Evolutionary conservation across 2,888 invertebrate species (phyloP).

Genomic region (Catocala fraxini): DNA sequence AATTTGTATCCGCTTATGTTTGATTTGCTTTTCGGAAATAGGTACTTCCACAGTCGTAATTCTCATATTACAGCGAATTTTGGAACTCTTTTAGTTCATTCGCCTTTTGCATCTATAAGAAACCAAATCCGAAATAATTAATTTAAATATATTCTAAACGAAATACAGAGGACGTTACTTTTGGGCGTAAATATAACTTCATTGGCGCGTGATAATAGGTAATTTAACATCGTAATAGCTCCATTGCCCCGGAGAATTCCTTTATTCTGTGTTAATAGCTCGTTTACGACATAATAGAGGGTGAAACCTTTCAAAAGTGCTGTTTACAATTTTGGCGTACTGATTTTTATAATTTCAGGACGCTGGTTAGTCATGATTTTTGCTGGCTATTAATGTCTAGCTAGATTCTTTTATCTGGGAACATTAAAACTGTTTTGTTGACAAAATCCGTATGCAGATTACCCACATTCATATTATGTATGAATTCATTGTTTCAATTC

Average conservation of each 20-base stretch:
- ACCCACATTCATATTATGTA: too few relatives aligned
- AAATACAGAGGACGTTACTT: conserved; percentile 39
- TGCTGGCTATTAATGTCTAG: neutral
- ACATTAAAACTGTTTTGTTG: too few relatives aligned
- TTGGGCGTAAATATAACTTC: conserved; percentile 45
- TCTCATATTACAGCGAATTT: too few relatives aligned
- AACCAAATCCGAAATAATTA: conserved; percentile 27
- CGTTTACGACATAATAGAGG: conserved; percentile 47
- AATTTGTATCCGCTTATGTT: too few relatives aligned
- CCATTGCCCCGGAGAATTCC: conserved; percentile 46
- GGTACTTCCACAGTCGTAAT: too few relatives aligned
- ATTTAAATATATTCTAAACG: conserved; percentile 30
- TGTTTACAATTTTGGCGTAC: conserved; percentile 33
- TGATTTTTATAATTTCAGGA: conserved; percentile 11
- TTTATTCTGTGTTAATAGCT: conserved; percentile 53
- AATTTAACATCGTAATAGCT: conserved; percentile 51
- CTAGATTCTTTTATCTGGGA: too few relatives aligned
- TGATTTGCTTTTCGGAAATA: too few relatives aligned
- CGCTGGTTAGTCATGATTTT: neutral
- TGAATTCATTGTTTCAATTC: too few relatives aligned
- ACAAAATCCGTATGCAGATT: too few relatives aligned
- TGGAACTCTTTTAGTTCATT: too few relatives aligned
- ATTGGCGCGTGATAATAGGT: conserved; percentile 50
- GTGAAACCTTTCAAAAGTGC: conserved; percentile 26
- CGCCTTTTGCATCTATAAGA: conserved; percentile 4